Evolutionary conservation across 2,888 invertebrate species (phyloP).

Genomic region (Drosophila aldrichi): DNA sequence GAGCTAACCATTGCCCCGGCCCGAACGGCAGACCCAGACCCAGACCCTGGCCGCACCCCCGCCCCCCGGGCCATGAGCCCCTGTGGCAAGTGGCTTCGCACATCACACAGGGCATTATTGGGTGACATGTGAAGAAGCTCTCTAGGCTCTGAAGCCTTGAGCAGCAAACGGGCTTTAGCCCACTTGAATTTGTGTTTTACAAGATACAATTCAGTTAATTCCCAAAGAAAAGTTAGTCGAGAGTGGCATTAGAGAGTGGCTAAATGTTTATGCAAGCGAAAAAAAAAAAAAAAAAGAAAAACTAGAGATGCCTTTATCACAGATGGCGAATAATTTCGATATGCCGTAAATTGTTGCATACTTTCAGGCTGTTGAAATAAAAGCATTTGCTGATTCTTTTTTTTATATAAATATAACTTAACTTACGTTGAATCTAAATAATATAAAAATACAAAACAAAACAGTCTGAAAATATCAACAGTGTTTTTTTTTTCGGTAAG

Average conservation of each 20-base stretch:
- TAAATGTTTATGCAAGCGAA: constrained; percentile 9
- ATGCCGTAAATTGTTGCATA: constrained; percentile 9
- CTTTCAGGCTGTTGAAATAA: constrained; percentile 6
- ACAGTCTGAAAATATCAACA: constrained; percentile 30
- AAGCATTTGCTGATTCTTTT: neutral
- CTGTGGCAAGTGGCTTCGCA: constrained; percentile 74
- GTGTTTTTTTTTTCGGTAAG: constrained; percentile 14
- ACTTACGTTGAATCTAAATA: neutral
- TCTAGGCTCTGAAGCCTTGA: constrained; percentile 66
- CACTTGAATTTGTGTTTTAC: constrained; percentile 79
- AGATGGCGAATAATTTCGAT: constrained; percentile 1
- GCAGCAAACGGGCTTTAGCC: constrained; percentile 61
- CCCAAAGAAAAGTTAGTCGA: constrained; percentile 77
- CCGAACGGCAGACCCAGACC: constrained; percentile 28
- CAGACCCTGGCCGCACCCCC: constrained; percentile 12
- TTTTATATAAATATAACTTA: too few species aligned
- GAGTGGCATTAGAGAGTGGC: constrained; percentile 54
- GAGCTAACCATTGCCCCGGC: constrained; percentile 74
- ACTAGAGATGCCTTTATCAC: constrained; percentile 5
- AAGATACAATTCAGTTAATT: constrained; percentile 80
- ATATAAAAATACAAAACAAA: neutral
- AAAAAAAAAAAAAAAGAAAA: neutral
- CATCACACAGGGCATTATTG: constrained; percentile 77
- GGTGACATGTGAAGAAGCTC: constrained; percentile 78
- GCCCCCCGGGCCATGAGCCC: neutral